Percentiles rank a stretch among this genome's conserved stretches.
phyloP scores from a whole-genome alignment of 2,888 invertebrate genomes.

The Sarcophaga carnaria region DNA sequence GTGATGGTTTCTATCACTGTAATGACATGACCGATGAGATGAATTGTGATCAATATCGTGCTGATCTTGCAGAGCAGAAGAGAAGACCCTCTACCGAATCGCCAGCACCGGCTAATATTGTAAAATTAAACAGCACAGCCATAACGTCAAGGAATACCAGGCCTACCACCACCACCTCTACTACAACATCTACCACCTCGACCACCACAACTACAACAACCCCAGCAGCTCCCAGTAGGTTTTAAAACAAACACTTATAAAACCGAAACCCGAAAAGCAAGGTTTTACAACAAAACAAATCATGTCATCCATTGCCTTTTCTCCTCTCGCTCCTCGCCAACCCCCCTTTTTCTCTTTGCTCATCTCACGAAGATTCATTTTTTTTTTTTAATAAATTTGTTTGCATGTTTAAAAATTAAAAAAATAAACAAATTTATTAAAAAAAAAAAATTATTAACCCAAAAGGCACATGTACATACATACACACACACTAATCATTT shows the following conservation, averaged over 20 bases:
- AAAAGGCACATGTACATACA: background rate
- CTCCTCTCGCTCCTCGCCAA: background rate
- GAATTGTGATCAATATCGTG: constrained; percentile 79
- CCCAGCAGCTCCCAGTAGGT: constrained; percentile 70
- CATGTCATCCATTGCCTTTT: background rate
- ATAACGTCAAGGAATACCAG: constrained; percentile 14
- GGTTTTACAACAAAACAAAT: background rate
- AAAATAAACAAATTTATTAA: background rate
- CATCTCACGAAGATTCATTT: constrained; percentile 38
- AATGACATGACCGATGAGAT: constrained; percentile 84
- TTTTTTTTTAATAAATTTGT: background rate
- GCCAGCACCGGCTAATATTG: constrained; percentile 66
- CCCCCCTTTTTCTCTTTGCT: constrained; percentile 1
- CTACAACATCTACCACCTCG: constrained; percentile 45
- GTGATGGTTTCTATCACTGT: constrained; percentile 85
- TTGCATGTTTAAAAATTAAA: background rate
- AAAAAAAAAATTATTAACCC: background rate
- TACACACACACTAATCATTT: background rate
- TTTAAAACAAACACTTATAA: background rate
- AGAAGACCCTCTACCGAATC: constrained; percentile 36
- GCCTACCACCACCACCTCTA: constrained; percentile 40
- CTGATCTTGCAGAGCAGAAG: constrained; percentile 9
- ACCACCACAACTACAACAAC: constrained; percentile 44
- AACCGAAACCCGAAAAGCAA: background rate
- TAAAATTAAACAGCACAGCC: constrained; percentile 63